These are phyloP conservation scores for Ischnura elegans DNA, from an alignment of 2,888 invertebrate genomes.

Conservation along the genomic window DNA sequence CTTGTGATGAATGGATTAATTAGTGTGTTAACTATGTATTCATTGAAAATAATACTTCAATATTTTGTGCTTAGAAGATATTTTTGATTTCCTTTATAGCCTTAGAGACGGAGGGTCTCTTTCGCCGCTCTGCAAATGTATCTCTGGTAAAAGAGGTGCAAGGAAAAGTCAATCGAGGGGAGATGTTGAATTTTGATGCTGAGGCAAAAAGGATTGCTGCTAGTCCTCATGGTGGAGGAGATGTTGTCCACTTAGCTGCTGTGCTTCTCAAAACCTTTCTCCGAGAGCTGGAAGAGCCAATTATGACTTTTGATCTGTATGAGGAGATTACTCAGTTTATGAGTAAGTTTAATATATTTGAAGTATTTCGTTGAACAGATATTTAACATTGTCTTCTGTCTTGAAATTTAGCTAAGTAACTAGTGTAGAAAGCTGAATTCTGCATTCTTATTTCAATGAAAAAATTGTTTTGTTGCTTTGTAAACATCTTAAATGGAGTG, in stretches of 20 bases:
- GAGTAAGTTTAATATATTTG: constrained; percentile 83
- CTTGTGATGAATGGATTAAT: too few species aligned
- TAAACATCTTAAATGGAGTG: too few species aligned
- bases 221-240: constrained; percentile 72
- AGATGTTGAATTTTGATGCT: constrained; percentile 86
- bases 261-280: constrained; percentile 96
- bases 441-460: too few species aligned
- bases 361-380: too few species aligned
- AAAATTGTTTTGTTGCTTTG: too few species aligned
- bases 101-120: constrained; percentile 96
- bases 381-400: too few species aligned
- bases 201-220: constrained; percentile 97
- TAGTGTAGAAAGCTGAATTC: too few species aligned
- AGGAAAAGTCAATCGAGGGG: constrained; percentile 91
- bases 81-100: constrained; percentile 80
- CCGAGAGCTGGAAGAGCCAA: constrained; percentile 92
- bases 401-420: too few species aligned
- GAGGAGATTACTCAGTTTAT: constrained; percentile 95
- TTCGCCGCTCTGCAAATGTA: constrained; percentile 94
- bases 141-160: constrained; percentile 91
- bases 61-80: too few species aligned
- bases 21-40: too few species aligned
- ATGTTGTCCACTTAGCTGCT: constrained; percentile 95
- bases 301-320: constrained; percentile 95
- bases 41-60: too few species aligned